Conservation (phyloP, 2,113 vertebrate species). For the Catagonus wagneri region DNA sequence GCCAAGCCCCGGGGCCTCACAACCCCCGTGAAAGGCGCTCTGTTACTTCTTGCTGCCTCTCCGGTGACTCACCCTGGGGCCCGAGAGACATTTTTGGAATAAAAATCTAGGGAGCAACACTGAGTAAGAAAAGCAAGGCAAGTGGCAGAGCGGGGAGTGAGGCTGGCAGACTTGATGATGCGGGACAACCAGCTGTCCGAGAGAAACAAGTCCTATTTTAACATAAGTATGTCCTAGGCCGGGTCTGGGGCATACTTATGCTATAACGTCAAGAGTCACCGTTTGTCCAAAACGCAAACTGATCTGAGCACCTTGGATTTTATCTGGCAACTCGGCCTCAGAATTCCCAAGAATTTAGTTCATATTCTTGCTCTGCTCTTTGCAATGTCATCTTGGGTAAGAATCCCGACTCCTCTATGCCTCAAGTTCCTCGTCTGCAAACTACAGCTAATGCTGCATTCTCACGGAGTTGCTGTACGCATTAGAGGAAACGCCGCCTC, state of each 20-base stretch:
- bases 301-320: not conserved
- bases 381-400: not conserved
- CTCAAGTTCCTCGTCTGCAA: not conserved
- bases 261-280: not conserved
- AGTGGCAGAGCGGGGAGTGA: not conserved
- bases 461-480: not conserved
- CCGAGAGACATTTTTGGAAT: not conserved
- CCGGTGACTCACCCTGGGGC: not conserved
- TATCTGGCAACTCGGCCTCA: not conserved
- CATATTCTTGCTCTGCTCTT: not conserved
- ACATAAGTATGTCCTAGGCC: not conserved
- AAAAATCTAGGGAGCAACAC: not conserved
- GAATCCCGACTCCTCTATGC: not conserved
- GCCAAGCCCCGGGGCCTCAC: not conserved
- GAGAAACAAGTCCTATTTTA: not conserved
- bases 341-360: not conserved
- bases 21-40: not conserved
- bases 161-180: not conserved
- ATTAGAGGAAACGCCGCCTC: not conserved
- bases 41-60: not conserved
- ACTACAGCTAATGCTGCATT: not conserved
- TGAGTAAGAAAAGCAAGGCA: not conserved
- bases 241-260: not conserved
- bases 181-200: not conserved
- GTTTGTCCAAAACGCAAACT: not conserved